phyloP scores from a whole-genome alignment of 35 echinoderm and acorn worm genomes.

The Heliocidaris tuberculata region DNA sequence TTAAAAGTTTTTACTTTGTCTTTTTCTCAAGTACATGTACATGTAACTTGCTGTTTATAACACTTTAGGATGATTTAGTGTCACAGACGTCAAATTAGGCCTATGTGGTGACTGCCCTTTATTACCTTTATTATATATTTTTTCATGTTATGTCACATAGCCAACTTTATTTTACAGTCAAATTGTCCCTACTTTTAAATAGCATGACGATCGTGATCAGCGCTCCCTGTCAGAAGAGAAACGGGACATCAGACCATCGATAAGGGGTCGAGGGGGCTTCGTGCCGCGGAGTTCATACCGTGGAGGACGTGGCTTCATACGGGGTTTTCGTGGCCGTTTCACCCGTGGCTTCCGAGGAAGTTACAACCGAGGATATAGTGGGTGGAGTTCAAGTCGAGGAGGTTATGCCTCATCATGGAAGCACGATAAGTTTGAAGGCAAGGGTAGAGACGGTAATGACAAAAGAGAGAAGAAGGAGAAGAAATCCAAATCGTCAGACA shows the following conservation, averaged over 20 bases:
- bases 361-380: neutral
- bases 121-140: neutral
- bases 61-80: too few relatives aligned
- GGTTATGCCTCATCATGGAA: neutral
- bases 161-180: neutral
- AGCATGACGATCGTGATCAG: conserved; percentile 46
- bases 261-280: neutral
- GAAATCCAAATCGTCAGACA: conserved; percentile 34
- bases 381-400: neutral
- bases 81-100: too few relatives aligned
- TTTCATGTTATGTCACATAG: neutral
- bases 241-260: neutral
- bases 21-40: too few relatives aligned
- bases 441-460: neutral
- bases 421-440: conserved; percentile 40
- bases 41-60: too few relatives aligned
- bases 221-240: neutral
- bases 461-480: conserved; percentile 41
- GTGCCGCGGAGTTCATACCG: neutral
- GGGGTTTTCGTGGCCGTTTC: conserved; percentile 3
- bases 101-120: too few relatives aligned
- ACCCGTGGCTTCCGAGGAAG: neutral
- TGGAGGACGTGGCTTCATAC: neutral
- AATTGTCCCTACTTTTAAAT: neutral
- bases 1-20: too few relatives aligned